These are phyloP conservation scores for Apis florea DNA, from an alignment of 1,140 invertebrate genomes.

Conservation along the genomic window DNA sequence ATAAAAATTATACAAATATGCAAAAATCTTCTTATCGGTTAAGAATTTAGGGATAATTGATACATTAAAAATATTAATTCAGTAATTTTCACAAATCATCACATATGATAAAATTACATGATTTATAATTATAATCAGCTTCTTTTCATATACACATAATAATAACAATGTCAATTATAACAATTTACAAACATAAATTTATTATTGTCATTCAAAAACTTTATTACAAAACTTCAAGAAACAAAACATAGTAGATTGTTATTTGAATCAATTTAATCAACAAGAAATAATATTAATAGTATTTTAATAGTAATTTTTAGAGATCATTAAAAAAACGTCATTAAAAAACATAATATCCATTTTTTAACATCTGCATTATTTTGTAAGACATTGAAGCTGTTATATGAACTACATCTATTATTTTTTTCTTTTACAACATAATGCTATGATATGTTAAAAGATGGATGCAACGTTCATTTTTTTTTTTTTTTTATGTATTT, in stretches of 20 bases:
- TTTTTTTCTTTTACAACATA: too few species aligned
- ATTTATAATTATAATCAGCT: neutral
- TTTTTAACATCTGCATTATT: too few species aligned
- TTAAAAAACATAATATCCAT: too few species aligned
- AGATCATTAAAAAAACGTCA: neutral
- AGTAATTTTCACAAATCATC: neutral
- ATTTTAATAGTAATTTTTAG: neutral
- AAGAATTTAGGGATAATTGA: constrained; percentile 34
- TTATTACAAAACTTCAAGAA: neutral
- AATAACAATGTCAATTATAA: constrained; percentile 6
- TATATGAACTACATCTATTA: too few species aligned
- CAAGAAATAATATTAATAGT: neutral
- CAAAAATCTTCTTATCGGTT: constrained; percentile 5
- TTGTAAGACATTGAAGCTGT: too few species aligned
- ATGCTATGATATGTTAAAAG: too few species aligned
- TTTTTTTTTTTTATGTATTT: too few species aligned
- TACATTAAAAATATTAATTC: neutral
- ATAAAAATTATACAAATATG: constrained; percentile 24
- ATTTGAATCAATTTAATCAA: neutral
- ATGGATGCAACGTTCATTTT: too few species aligned
- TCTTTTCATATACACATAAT: neutral
- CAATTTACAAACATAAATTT: neutral
- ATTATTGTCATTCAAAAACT: constrained; percentile 8
- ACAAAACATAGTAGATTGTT: neutral
- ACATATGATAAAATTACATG: neutral